phyloP scores from a whole-genome alignment of 2,113 vertebrate genomes.

The Myiozetetes cayanensis region DNA sequence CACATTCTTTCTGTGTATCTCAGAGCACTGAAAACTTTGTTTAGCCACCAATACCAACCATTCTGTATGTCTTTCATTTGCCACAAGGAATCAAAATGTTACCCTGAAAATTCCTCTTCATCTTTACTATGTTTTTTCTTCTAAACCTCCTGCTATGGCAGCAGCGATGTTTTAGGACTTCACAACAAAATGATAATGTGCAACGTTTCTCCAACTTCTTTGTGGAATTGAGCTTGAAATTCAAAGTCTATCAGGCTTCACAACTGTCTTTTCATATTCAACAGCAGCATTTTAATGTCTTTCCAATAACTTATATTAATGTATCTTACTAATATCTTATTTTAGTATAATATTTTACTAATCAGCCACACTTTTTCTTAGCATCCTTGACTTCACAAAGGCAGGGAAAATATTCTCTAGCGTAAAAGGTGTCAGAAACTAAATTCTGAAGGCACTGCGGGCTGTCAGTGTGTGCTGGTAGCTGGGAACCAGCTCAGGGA shows the following conservation, averaged over 20 bases:
- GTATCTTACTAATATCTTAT: not conserved
- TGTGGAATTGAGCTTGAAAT: not conserved
- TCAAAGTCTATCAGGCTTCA: not conserved
- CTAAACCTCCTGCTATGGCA: not conserved
- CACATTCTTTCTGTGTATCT: not conserved
- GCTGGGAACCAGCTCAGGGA: not conserved
- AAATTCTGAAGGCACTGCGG: rapidly evolving
- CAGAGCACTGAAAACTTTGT: not conserved
- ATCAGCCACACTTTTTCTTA: not conserved
- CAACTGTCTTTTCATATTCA: not conserved
- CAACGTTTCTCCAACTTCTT: not conserved
- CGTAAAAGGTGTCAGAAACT: not conserved
- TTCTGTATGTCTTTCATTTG: not conserved
- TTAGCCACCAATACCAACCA: not conserved
- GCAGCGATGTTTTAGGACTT: not conserved
- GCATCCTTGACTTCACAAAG: not conserved
- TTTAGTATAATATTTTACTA: not conserved
- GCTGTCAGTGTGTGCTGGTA: rapidly evolving
- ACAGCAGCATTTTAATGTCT: not conserved
- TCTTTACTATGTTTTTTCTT: not conserved
- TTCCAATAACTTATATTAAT: not conserved
- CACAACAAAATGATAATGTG: not conserved
- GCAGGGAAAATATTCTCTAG: not conserved
- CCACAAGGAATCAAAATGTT: not conserved
- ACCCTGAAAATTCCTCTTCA: not conserved